Percentiles rank a stretch among this genome's conserved stretches.
phyloP scores from a whole-genome alignment of 1,140 invertebrate genomes.

The Acromyrmex echinatior region DNA sequence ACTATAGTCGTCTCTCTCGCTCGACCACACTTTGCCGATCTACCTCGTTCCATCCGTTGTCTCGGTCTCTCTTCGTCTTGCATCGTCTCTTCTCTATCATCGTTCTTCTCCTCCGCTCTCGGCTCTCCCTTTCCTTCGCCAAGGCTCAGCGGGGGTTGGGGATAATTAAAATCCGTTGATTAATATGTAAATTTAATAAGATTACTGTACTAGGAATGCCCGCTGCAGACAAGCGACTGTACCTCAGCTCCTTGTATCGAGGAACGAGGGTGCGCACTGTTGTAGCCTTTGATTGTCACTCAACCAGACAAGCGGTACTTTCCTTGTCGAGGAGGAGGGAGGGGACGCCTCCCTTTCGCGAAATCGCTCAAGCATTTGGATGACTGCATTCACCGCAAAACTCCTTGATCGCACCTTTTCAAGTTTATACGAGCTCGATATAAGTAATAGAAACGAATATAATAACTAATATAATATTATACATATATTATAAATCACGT shows the following conservation, averaged over 20 bases:
- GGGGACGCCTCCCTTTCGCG: constrained; percentile 31
- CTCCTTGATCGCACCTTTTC: constrained; percentile 61
- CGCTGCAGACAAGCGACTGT: constrained; percentile 82
- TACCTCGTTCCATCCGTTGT: constrained; percentile 57
- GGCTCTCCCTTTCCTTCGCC: constrained; percentile 67
- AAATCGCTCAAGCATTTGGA: constrained; percentile 59
- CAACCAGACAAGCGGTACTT: constrained; percentile 62
- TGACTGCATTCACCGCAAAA: constrained; percentile 43
- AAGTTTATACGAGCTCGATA: not conserved
- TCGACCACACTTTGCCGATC: constrained; percentile 71
- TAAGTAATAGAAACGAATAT: not conserved
- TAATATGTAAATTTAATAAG: constrained; percentile 99
- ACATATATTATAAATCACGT: not conserved
- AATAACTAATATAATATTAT: not conserved
- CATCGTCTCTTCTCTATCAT: constrained; percentile 27
- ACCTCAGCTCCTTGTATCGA: constrained; percentile 76
- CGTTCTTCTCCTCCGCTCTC: constrained; percentile 48
- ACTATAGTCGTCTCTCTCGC: constrained; percentile 63
- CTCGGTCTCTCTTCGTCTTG: constrained; percentile 52
- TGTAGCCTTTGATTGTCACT: constrained; percentile 77
- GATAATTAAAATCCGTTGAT: constrained; percentile 99
- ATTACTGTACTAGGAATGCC: constrained; percentile 93
- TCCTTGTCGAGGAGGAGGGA: constrained; percentile 49
- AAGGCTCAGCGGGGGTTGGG: constrained; percentile 85
- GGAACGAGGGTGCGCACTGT: constrained; percentile 62